phyloP scores from a whole-genome alignment of 2,888 invertebrate species.

The Drosophila seclusa region DNA sequence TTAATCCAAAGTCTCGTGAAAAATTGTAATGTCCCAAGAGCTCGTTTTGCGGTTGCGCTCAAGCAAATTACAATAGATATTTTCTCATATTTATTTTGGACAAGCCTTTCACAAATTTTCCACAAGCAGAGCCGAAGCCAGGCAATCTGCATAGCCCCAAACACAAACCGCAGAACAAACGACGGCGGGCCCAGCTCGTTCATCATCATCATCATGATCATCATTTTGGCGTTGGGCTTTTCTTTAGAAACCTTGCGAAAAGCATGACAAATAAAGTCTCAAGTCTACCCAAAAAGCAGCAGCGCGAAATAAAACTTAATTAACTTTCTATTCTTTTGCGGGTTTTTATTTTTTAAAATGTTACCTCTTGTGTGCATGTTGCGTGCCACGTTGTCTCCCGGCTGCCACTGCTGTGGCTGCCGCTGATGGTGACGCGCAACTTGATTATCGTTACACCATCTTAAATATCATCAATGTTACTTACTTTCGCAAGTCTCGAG shows the following conservation, averaged over 20 bases:
- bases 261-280: constrained; percentile 47
- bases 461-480: constrained; percentile 38
- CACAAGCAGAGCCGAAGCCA: constrained; percentile 20
- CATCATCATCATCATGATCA: constrained; percentile 30
- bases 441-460: constrained; percentile 34
- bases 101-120: constrained; percentile 72
- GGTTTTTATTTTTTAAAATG: constrained; percentile 25
- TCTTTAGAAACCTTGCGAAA: constrained; percentile 60
- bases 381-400: constrained; percentile 45
- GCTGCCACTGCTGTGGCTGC: not conserved
- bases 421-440: constrained; percentile 29
- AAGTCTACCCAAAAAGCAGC: constrained; percentile 44
- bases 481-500: constrained; percentile 61
- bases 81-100: constrained; percentile 73
- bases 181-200: constrained; percentile 22
- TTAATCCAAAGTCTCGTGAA: constrained; percentile 21
- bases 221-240: constrained; percentile 65
- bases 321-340: constrained; percentile 76
- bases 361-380: constrained; percentile 33
- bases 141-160: constrained; percentile 54
- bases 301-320: constrained; percentile 64
- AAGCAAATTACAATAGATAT: constrained; percentile 64
- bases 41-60: constrained; percentile 57
- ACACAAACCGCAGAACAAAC: constrained; percentile 63
- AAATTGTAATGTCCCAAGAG: constrained; percentile 19